Conservation (phyloP, 2,888 invertebrate genomes). For the Trichogramma dendrolimi region DNA sequence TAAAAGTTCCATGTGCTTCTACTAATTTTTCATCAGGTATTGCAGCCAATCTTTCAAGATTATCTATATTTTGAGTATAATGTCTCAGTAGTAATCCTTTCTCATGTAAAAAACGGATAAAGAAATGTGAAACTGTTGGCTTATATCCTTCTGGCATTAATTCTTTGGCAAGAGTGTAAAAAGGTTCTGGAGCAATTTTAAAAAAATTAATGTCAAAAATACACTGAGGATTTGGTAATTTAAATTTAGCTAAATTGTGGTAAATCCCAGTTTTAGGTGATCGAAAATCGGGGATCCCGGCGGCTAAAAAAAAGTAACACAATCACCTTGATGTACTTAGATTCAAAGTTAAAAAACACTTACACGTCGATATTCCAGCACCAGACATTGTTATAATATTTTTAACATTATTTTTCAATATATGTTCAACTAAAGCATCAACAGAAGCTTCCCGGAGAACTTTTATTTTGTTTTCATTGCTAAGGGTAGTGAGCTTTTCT, state of each 20-base stretch:
- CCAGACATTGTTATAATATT: constrained; percentile 92
- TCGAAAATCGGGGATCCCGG: constrained; percentile 94
- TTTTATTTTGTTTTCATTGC: constrained; percentile 41
- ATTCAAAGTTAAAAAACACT: constrained; percentile 46
- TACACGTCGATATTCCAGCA: constrained; percentile 95
- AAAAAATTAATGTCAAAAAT: constrained; percentile 91
- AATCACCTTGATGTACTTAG: no score
- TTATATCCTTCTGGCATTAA: constrained; percentile 81
- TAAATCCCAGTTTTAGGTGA: constrained; percentile 90
- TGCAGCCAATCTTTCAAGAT: constrained; percentile 81
- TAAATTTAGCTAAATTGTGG: constrained; percentile 84
- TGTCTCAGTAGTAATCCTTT: constrained; percentile 74
- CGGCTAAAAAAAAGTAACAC: constrained; percentile 59
- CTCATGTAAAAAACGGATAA: constrained; percentile 77
- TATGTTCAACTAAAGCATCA: constrained; percentile 75
- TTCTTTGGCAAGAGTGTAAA: constrained; percentile 86
- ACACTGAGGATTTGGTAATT: constrained; percentile 85
- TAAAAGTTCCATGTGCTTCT: constrained; percentile 93
- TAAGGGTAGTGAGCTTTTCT: constrained; percentile 37
- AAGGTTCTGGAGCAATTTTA: constrained; percentile 82
- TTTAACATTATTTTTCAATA: constrained; percentile 70
- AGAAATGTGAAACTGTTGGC: constrained; percentile 89
- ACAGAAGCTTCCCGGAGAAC: constrained; percentile 68
- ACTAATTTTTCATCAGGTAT: constrained; percentile 80
- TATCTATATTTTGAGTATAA: constrained; percentile 91